A percentile compares a stretch with the other conserved stretches of the same genome.
Conservation (phyloP, 2,888 invertebrate genomes). For the Notodonta dromedarius region DNA sequence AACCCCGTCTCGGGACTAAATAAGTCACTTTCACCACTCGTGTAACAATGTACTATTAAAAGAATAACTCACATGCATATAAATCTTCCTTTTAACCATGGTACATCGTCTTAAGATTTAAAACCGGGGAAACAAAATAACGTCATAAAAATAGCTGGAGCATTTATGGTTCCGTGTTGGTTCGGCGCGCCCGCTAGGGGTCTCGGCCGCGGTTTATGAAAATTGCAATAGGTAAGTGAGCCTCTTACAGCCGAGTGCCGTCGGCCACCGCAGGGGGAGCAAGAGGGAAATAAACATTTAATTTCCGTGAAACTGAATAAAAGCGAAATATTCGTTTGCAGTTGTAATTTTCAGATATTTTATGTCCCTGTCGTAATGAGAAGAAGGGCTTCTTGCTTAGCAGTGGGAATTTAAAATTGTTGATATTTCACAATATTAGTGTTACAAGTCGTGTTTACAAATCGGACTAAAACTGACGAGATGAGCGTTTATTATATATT, state of each 20-base stretch:
- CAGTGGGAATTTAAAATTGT: too few species aligned
- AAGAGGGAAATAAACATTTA: slow-evolving; percentile 19
- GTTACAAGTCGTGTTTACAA: too few species aligned
- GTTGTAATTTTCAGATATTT: not conserved
- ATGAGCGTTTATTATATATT: too few species aligned
- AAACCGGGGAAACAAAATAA: not conserved
- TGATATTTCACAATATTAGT: too few species aligned
- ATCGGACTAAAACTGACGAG: too few species aligned
- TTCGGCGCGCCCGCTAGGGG: slow-evolving; percentile 17
- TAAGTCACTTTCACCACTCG: too few species aligned
- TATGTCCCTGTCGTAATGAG: too few species aligned
- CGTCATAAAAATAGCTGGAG: slow-evolving; percentile 26
- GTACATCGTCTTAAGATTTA: not conserved
- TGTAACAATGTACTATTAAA: too few species aligned
- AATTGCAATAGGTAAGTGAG: slow-evolving; percentile 29
- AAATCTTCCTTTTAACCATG: not conserved
- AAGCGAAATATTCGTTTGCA: not conserved
- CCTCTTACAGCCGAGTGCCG: slow-evolving; percentile 11
- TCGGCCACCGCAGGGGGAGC: slow-evolving; percentile 14
- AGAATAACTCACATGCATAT: not conserved
- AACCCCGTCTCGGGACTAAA: too few species aligned
- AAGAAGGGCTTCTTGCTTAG: too few species aligned
- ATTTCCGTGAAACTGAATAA: not conserved
- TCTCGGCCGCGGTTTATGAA: slow-evolving; percentile 20
- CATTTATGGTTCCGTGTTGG: slow-evolving; percentile 6